Conservation (phyloP, 1,140 invertebrate species). For the Eriosoma lanigerum region DNA sequence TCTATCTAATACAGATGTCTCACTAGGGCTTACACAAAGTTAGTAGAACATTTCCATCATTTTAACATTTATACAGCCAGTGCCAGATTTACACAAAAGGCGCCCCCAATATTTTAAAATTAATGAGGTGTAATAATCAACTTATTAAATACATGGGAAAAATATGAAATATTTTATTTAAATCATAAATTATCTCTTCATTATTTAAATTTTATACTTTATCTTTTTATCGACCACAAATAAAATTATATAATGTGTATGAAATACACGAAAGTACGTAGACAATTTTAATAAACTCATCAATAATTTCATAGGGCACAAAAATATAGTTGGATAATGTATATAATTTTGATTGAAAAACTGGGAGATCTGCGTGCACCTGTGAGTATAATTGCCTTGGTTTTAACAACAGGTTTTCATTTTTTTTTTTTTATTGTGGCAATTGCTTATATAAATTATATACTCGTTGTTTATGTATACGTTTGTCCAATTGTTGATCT, state of each 20-base stretch:
- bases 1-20: too few species aligned
- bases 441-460: too few species aligned
- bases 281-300: slow-evolving; percentile 1
- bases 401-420: too few species aligned
- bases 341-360: slow-evolving; percentile 31
- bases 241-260: slow-evolving; percentile 27
- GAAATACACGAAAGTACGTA: slow-evolving; percentile 33
- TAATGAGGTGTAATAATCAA: slow-evolving; percentile 25
- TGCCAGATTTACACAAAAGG: too few species aligned
- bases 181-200: slow-evolving; percentile 12
- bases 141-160: background rate
- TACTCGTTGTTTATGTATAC: too few species aligned
- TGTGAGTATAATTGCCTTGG: too few species aligned
- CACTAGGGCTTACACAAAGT: too few species aligned
- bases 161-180: slow-evolving; percentile 36
- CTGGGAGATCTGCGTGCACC: too few species aligned
- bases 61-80: too few species aligned
- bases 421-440: too few species aligned
- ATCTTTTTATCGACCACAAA: slow-evolving; percentile 9
- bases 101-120: background rate
- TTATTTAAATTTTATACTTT: slow-evolving; percentile 26
- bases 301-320: background rate
- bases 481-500: too few species aligned
- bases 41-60: too few species aligned
- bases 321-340: slow-evolving; percentile 16